These are phyloP conservation scores for Drosophila putrida DNA, from an alignment of 2,888 invertebrate species.

Conservation along the genomic window DNA sequence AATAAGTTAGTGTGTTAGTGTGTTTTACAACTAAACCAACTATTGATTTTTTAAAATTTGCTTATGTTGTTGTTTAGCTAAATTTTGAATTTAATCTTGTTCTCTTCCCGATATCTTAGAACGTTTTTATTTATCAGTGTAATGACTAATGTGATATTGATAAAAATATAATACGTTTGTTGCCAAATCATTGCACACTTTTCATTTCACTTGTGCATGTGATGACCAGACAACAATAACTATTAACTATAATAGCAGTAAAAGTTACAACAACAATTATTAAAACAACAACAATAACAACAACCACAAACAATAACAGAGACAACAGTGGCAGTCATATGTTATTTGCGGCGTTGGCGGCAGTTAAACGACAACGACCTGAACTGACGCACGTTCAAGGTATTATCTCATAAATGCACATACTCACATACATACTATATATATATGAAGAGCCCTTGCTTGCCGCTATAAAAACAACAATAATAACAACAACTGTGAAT, in stretches of 20 bases:
- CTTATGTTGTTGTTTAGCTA: no score
- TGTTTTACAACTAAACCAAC: no score
- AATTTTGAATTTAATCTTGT: no score
- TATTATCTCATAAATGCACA: slow-evolving; percentile 75
- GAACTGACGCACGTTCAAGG: slow-evolving; percentile 79
- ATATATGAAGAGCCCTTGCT: slow-evolving; percentile 58
- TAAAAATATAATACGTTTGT: slow-evolving; percentile 17
- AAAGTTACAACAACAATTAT: slow-evolving; percentile 1
- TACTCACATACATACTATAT: slow-evolving; percentile 22
- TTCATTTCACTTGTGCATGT: slow-evolving; percentile 61
- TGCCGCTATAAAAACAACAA: slow-evolving; percentile 45
- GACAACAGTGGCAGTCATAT: slow-evolving; percentile 34
- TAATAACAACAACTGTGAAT: slow-evolving; percentile 11
- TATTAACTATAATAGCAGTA: slow-evolving; percentile 28
- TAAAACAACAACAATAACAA: slow-evolving; percentile 16
- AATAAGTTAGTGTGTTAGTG: no score
- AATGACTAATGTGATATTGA: slow-evolving; percentile 37
- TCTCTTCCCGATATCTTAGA: no score
- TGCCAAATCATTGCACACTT: slow-evolving; percentile 48
- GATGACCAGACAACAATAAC: slow-evolving; percentile 5
- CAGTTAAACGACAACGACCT: slow-evolving; percentile 76
- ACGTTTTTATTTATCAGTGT: no score
- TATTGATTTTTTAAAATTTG: no score
- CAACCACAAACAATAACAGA: slow-evolving; percentile 26
- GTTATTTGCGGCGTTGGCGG: slow-evolving; percentile 60